Conservation (phyloP, 2,113 vertebrate species). For the Ceyx margarethae region DNA sequence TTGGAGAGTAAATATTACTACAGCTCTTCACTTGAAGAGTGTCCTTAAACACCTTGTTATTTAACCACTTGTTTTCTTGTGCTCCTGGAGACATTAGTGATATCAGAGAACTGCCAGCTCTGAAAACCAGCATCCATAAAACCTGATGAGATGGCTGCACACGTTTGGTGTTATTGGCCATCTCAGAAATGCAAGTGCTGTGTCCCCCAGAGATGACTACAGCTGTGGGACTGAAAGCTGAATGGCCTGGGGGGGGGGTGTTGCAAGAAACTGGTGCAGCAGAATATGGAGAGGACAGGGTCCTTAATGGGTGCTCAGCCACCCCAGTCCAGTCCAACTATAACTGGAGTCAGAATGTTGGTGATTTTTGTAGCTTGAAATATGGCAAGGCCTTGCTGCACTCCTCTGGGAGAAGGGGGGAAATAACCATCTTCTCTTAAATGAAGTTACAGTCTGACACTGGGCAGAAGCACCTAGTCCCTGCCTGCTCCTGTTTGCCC, state of each 20-base stretch:
- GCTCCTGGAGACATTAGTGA: not conserved
- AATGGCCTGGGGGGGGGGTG: not conserved
- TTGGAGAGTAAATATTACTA: not conserved
- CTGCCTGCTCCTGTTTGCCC: not conserved
- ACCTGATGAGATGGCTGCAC: not conserved
- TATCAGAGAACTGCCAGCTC: not conserved
- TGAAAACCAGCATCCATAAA: not conserved
- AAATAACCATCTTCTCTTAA: not conserved
- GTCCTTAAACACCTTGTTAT: not conserved
- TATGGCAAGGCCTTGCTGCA: not conserved
- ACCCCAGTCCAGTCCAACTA: not conserved
- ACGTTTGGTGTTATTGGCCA: slow-evolving; percentile 9
- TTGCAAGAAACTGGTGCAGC: not conserved
- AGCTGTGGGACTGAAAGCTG: not conserved
- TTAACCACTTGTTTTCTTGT: not conserved
- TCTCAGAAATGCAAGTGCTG: slow-evolving; percentile 19
- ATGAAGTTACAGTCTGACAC: not conserved
- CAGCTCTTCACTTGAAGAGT: not conserved
- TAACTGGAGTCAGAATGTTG: not conserved
- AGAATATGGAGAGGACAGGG: not conserved
- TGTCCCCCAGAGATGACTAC: not conserved
- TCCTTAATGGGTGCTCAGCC: not conserved
- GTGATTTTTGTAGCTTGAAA: not conserved
- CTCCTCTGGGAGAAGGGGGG: not conserved
- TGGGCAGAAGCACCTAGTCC: not conserved